Conservation (phyloP, 30 jellyfish, hydroid and myxozoan species). For the Aurelia aurita complex sp. Pacific region DNA sequence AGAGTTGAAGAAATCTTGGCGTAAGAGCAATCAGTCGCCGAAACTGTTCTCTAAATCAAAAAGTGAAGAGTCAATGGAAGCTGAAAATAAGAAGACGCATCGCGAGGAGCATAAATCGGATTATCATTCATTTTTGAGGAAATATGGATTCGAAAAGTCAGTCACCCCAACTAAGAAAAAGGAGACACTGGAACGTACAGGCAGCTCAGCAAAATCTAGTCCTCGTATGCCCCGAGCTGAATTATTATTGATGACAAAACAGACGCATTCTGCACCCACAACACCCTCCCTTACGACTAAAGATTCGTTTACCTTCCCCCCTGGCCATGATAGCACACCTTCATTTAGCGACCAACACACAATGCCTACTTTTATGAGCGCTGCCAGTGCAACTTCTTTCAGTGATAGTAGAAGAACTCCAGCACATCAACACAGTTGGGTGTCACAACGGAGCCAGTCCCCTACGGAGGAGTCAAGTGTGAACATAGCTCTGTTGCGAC, state of each 20-base stretch:
- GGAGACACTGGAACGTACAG: background rate
- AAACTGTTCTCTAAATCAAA: constrained; percentile 22
- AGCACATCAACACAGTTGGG: background rate
- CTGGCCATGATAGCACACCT: background rate
- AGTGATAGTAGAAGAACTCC: no score
- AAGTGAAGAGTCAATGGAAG: constrained; percentile 52
- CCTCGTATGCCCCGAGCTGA: constrained; percentile 26
- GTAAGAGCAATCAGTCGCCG: constrained; percentile 17
- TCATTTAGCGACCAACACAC: background rate
- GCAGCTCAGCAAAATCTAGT: constrained; percentile 3
- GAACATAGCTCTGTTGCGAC: constrained; percentile 17
- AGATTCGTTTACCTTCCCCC: constrained; percentile 3
- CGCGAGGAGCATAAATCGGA: constrained; percentile 5
- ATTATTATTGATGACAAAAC: constrained; percentile 5
- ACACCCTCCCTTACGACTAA: constrained; percentile 67
- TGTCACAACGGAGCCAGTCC: constrained; percentile 1
- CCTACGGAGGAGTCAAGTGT: constrained; percentile 14
- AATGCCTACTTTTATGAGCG: background rate
- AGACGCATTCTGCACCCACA: constrained; percentile 79
- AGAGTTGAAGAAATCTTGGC: constrained; percentile 26
- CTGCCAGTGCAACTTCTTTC: background rate
- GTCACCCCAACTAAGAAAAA: constrained; percentile 16
- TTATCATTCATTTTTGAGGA: background rate
- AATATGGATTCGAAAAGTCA: background rate
- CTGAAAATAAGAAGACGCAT: constrained; percentile 5